Percentiles rank a stretch among this genome's conserved stretches.
Evolutionary conservation across 1,140 invertebrate genomes (phyloP).

Genomic region (Planococcus citri): DNA sequence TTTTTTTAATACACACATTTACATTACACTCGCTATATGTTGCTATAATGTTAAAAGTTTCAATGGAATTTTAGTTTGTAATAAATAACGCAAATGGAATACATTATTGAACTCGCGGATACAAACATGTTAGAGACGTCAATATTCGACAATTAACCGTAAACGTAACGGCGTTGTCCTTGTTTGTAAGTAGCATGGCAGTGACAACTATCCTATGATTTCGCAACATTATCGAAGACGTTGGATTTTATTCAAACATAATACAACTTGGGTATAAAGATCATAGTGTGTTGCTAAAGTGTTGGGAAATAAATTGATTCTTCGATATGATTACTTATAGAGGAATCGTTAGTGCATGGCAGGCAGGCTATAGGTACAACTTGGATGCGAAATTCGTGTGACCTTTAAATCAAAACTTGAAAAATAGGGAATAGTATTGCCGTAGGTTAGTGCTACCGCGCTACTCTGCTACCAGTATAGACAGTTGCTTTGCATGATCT

Average conservation of each 20-base stretch:
- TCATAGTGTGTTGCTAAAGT: too few relatives aligned
- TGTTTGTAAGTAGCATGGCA: conserved; percentile 1
- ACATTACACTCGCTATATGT: background rate
- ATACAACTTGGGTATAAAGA: too few relatives aligned
- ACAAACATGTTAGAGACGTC: background rate
- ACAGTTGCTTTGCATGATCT: too few relatives aligned
- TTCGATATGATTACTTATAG: background rate
- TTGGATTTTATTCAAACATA: background rate
- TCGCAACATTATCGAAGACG: conserved; percentile 2
- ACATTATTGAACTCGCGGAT: conserved; percentile 7
- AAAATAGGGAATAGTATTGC: too few relatives aligned
- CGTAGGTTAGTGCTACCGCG: too few relatives aligned
- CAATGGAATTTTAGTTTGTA: conserved; percentile 3
- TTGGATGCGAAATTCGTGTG: background rate
- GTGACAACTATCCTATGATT: background rate
- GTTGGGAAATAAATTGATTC: background rate
- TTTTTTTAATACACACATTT: background rate
- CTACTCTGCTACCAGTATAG: too few relatives aligned
- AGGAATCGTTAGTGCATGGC: background rate
- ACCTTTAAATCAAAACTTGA: background rate
- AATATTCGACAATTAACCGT: conserved; percentile 2
- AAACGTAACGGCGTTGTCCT: conserved; percentile 1
- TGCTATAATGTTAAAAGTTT: background rate
- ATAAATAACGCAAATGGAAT: conserved; percentile 4
- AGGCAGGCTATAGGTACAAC: too few relatives aligned